These are phyloP conservation scores for Clusia tigrina DNA, from an alignment of 2,888 invertebrate species.

Conservation along the genomic window DNA sequence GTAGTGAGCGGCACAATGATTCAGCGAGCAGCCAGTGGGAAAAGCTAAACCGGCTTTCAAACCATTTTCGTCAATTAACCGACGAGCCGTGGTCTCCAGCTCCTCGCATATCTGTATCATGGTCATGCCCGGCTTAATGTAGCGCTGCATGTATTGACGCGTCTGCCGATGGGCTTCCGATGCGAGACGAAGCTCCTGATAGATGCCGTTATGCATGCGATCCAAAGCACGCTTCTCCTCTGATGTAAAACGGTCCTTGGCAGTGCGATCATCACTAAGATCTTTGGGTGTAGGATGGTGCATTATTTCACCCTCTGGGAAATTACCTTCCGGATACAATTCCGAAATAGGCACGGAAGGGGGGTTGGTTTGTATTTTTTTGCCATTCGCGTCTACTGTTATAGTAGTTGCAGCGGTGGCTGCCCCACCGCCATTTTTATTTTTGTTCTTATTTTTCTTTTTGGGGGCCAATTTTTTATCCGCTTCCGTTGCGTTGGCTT, in stretches of 20 bases:
- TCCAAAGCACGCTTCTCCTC: constrained; percentile 92
- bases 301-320: constrained; percentile 89
- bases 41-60: constrained; percentile 93
- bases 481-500: constrained; percentile 51
- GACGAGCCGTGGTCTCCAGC: constrained; percentile 89
- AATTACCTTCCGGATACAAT: constrained; percentile 83
- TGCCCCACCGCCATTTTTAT: constrained; percentile 70
- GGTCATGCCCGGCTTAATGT: constrained; percentile 98
- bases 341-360: constrained; percentile 88
- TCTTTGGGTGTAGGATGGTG: constrained; percentile 73
- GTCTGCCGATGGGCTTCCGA: constrained; percentile 98
- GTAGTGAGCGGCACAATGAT: constrained; percentile 99
- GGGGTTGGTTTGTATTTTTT: constrained; percentile 74
- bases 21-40: constrained; percentile 98
- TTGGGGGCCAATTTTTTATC: constrained; percentile 53
- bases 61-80: constrained; percentile 93
- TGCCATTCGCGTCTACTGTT: constrained; percentile 19
- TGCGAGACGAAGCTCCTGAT: constrained; percentile 84
- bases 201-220: constrained; percentile 88
- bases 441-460: constrained; percentile 69
- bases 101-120: constrained; percentile 99
- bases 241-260: constrained; percentile 83
- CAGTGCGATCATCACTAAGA: constrained; percentile 81
- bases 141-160: constrained; percentile 76
- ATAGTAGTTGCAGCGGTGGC: too few relatives aligned